Percentiles rank a stretch among this genome's conserved stretches.
These are phyloP conservation scores for Pungitius pungitius DNA, from an alignment of 2,113 vertebrate genomes.

Conservation along the genomic window DNA sequence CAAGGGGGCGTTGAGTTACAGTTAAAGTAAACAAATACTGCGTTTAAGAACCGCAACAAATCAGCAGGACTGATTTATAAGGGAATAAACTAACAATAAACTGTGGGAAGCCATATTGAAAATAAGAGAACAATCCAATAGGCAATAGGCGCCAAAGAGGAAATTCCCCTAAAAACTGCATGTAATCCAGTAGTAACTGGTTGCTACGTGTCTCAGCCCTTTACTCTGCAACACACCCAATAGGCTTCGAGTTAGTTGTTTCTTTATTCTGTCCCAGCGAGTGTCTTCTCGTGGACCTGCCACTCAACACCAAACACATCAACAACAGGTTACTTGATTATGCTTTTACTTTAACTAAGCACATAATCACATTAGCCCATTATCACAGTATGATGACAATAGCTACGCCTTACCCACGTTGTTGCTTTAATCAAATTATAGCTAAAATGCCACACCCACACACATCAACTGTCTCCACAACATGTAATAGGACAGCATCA, in stretches of 20 bases:
- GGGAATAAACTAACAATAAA: neutral
- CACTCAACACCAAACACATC: conserved; percentile 10
- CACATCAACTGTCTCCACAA: neutral
- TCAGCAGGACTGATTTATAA: neutral
- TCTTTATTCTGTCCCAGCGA: neutral
- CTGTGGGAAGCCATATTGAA: too few species aligned
- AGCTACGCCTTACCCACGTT: neutral
- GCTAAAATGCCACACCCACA: neutral
- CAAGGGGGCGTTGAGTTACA: neutral
- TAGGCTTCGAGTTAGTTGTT: neutral
- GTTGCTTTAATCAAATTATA: conserved; percentile 8
- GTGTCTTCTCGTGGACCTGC: conserved; percentile 6
- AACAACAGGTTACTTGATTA: conserved; percentile 6
- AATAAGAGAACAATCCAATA: too few species aligned
- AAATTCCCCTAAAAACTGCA: conserved; percentile 11
- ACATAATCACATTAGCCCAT: conserved; percentile 11
- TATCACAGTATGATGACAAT: conserved; percentile 12
- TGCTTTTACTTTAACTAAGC: neutral
- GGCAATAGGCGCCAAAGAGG: too few species aligned
- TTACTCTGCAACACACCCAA: neutral
- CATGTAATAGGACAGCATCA: neutral
- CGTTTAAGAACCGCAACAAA: neutral
- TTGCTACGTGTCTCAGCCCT: neutral
- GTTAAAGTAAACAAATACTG: neutral
- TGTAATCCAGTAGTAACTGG: neutral